Evolutionary conservation across 2,888 invertebrate species (phyloP).

Genomic region (Drosophila bunnanda): DNA sequence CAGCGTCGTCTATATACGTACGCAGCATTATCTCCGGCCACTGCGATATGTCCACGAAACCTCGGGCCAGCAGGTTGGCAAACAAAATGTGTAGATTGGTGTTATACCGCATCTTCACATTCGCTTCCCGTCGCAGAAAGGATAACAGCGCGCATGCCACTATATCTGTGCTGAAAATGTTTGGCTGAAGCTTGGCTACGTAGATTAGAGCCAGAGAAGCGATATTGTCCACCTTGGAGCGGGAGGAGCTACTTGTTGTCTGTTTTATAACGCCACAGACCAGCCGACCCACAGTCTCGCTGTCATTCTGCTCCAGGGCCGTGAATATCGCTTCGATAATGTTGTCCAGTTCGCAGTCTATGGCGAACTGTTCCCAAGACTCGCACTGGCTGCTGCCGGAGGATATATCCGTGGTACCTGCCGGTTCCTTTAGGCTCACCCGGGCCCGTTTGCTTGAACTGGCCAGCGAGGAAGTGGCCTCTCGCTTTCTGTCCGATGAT

Average conservation of each 20-base stretch:
- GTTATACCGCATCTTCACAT: slow-evolving; percentile 92
- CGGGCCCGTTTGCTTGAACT: slow-evolving; percentile 88
- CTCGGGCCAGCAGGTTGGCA: slow-evolving; percentile 92
- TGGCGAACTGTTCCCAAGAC: slow-evolving; percentile 89
- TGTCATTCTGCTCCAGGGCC: slow-evolving; percentile 91
- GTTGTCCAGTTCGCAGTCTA: slow-evolving; percentile 92
- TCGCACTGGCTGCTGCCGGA: slow-evolving; percentile 57
- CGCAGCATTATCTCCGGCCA: slow-evolving; percentile 98
- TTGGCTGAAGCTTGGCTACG: slow-evolving; percentile 91
- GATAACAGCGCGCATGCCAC: slow-evolving; percentile 92
- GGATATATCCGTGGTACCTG: slow-evolving; percentile 82
- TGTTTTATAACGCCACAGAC: slow-evolving; percentile 95
- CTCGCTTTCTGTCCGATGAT: slow-evolving; percentile 89
- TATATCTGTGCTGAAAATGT: slow-evolving; percentile 90
- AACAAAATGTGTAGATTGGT: slow-evolving; percentile 92
- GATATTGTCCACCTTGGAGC: slow-evolving; percentile 92
- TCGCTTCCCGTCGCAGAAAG: slow-evolving; percentile 91
- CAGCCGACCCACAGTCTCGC: slow-evolving; percentile 91
- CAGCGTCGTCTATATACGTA: slow-evolving; percentile 97
- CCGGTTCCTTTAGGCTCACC: slow-evolving; percentile 82
- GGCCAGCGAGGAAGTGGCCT: slow-evolving; percentile 85
- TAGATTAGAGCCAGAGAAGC: slow-evolving; percentile 92
- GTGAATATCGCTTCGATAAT: slow-evolving; percentile 90
- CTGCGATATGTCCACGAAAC: slow-evolving; percentile 91
- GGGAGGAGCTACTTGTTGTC: slow-evolving; percentile 89